Evolutionary conservation across 2,797 vertebrate species (phyloP).

Genomic region (Sebastes oblongus): DNA sequence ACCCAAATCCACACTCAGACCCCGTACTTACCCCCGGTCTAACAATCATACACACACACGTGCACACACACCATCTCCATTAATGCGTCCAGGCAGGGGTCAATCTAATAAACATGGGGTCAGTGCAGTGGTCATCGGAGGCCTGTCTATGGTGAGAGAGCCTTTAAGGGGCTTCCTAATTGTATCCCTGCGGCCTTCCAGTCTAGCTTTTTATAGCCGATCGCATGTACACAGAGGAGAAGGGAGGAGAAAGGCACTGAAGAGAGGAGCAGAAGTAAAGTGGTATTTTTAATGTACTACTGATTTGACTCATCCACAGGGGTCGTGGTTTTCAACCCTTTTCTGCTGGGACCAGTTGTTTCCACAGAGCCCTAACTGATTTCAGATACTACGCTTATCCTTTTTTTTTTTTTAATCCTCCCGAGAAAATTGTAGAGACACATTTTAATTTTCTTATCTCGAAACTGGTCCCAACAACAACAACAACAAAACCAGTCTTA

Average conservation of each 20-base stretch:
- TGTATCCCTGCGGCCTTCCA: slow-evolving; percentile 76
- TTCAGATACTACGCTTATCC: slow-evolving; percentile 28
- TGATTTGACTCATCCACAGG: slow-evolving; percentile 26
- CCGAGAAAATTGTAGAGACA: slow-evolving; percentile 22
- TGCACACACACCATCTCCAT: slow-evolving; percentile 78
- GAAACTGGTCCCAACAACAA: slow-evolving; percentile 16
- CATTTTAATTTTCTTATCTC: slow-evolving; percentile 49
- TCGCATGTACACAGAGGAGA: slow-evolving; percentile 57
- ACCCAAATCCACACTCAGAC: slow-evolving; percentile 38
- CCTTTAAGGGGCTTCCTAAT: slow-evolving; percentile 79
- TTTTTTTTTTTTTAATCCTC: slow-evolving; percentile 22
- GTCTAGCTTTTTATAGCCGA: slow-evolving; percentile 67
- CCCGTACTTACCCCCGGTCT: slow-evolving; percentile 26
- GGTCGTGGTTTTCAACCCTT: slow-evolving; percentile 16
- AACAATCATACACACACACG: slow-evolving; percentile 49
- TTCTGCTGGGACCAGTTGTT: slow-evolving; percentile 8
- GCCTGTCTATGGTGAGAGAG: slow-evolving; percentile 77
- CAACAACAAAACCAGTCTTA: background rate
- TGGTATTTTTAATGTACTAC: slow-evolving; percentile 29
- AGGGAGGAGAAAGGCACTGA: slow-evolving; percentile 22
- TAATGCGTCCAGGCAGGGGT: slow-evolving; percentile 82
- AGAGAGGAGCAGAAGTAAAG: slow-evolving; percentile 20
- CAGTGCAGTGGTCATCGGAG: slow-evolving; percentile 79
- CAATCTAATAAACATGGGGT: slow-evolving; percentile 88
- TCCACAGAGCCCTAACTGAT: slow-evolving; percentile 17